Base-by-base conservation (phyloP, 2,113 vertebrate genomes). In the Candoia aspera region DNA sequence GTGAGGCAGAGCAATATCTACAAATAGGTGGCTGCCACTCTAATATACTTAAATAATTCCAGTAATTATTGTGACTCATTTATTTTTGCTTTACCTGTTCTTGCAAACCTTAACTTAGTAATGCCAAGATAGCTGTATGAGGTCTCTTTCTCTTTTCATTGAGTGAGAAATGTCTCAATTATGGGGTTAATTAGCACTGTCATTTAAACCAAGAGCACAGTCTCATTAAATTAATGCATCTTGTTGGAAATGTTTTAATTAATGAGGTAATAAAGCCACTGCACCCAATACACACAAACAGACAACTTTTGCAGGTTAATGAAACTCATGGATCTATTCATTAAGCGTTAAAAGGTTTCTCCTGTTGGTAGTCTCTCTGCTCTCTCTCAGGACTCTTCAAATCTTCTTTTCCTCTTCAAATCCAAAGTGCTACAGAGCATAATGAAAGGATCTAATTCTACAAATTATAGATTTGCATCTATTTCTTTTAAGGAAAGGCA, bases 121-220 rank as follows among this genome's bases (percentile, higher is more conserved):
- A 15, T 91, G 2, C 84, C 4, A 11, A 68, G 33, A 88, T 92
- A 91, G 55, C 6, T 42, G 33, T 84, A 93, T 94, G 17, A 8
- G 29, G 55, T 92, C 87, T 91, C 33, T 55, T 53, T 19, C 85
- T n/a, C 21, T 93, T 42, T 86, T 93, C 68, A 92, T 86, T 15
- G 29, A 88, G 87, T 91, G 87, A 92, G 94, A 91, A 96, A 92
- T 87, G 62, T 88, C 94, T 94, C 91, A 93, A 91, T 95, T 93
- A 90, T 3, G 87, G 94, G 96, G 95, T 96, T 97, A 97, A 97
- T 98, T 97, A 97, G 94, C 86, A 92, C 91, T 96, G 95, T 95
- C 94, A 87, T 95, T 97, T 96, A 95, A 95, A 94, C 88, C 95
- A 91, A 95, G 94, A 92, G 91, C 95, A 55, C 17, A 93, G 94